Evolutionary conservation across 1,140 invertebrate species (phyloP).

Genomic region (honey bee (Apis mellifera)): DNA sequence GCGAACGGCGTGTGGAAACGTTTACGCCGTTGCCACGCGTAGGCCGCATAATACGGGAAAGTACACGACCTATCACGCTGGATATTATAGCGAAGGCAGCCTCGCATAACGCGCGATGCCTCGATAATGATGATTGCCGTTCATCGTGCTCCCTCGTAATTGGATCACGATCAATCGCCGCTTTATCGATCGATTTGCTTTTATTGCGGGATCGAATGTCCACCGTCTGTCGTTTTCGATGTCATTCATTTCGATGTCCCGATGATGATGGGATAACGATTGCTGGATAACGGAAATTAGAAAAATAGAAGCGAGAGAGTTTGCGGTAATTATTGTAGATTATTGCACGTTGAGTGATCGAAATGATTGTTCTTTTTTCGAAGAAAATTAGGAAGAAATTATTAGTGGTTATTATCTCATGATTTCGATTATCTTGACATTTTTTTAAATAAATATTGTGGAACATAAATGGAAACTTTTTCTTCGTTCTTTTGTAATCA

Average conservation of each 20-base stretch:
- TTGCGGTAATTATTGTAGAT: no score
- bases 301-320: not conserved
- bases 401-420: no score
- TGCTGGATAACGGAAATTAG: not conserved
- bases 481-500: no score
- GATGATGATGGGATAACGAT: not conserved
- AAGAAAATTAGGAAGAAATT: no score
- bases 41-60: constrained; percentile 43
- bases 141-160: constrained; percentile 63
- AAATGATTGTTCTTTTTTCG: no score
- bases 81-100: constrained; percentile 60
- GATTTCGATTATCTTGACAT: no score
- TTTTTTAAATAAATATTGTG: no score
- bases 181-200: constrained; percentile 27
- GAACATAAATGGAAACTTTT: no score
- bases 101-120: constrained; percentile 65
- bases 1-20: not conserved
- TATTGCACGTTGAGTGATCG: no score
- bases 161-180: constrained; percentile 50
- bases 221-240: not conserved
- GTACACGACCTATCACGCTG: constrained; percentile 59
- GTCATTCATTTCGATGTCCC: no score
- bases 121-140: constrained; percentile 71
- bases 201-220: constrained; percentile 11
- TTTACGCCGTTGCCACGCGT: constrained; percentile 22